phyloP scores from a whole-genome alignment of 92 coral and sea anemone species.

The Actinostola sp. region DNA sequence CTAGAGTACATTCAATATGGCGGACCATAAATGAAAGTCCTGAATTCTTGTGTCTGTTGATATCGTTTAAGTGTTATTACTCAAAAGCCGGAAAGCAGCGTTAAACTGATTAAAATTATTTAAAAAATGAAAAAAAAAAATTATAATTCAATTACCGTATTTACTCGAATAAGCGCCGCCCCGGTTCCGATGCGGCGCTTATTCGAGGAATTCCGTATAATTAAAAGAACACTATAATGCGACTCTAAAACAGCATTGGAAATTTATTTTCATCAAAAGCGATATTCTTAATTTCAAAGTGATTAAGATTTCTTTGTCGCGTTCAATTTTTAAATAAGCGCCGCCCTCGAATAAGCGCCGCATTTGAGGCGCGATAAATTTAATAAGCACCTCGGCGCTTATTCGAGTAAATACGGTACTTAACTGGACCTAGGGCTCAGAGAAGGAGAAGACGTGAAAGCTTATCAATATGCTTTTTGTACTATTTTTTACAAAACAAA shows the following conservation, averaged over 20 bases:
- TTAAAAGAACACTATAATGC: not conserved
- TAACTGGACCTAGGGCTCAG: too few relatives aligned
- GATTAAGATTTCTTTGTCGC: too few relatives aligned
- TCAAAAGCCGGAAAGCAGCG: too few relatives aligned
- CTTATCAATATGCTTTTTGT: too few relatives aligned
- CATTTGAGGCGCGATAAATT: conserved; percentile 26
- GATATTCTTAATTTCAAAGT: conserved; percentile 14
- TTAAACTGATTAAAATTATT: too few relatives aligned
- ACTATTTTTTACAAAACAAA: too few relatives aligned
- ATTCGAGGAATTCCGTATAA: not conserved
- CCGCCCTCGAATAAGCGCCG: conserved; percentile 69
- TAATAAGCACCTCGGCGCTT: conserved; percentile 39
- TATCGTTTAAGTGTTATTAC: too few relatives aligned
- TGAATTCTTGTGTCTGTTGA: too few relatives aligned
- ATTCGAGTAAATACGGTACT: conserved; percentile 47
- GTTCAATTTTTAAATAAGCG: conserved; percentile 37
- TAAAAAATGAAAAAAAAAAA: too few relatives aligned
- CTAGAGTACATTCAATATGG: too few relatives aligned
- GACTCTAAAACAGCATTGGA: conserved; percentile 1
- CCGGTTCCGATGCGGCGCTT: not conserved
- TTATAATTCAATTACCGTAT: conserved; percentile 28
- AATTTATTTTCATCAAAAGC: not conserved
- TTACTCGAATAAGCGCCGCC: conserved; percentile 83
- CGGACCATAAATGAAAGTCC: too few relatives aligned
- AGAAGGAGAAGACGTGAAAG: too few relatives aligned